These are phyloP conservation scores for Willowsia nigromaculata DNA, from an alignment of 2,888 invertebrate genomes.

Conservation along the genomic window DNA sequence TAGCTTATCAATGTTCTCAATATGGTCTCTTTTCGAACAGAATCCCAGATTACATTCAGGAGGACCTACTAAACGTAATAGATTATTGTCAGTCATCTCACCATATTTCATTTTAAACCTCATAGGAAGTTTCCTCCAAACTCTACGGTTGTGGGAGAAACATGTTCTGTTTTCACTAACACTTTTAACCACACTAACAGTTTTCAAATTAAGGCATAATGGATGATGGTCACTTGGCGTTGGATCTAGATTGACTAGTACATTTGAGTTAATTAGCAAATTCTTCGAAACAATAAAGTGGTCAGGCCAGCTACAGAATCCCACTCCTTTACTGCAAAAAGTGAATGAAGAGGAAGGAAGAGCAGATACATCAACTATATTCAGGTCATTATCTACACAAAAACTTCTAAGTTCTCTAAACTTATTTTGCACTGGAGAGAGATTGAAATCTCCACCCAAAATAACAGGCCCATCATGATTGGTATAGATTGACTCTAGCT, in stretches of 20 bases:
- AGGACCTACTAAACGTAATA: too few species aligned
- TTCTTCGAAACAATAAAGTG: neutral
- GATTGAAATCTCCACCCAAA: neutral
- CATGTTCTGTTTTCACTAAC: too few species aligned
- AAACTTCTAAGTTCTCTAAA: neutral
- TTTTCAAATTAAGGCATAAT: neutral
- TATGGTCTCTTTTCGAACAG: too few species aligned
- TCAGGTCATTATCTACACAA: neutral
- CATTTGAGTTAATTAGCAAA: too few species aligned
- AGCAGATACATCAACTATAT: neutral
- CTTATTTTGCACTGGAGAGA: neutral
- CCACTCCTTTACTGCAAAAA: neutral
- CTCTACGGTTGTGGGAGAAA: too few species aligned
- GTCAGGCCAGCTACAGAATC: neutral
- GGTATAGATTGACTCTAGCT: neutral
- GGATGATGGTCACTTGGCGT: neutral
- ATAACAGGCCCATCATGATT: neutral
- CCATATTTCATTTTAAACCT: too few species aligned
- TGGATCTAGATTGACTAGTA: too few species aligned
- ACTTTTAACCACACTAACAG: too few species aligned
- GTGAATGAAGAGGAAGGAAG: neutral
- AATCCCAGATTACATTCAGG: too few species aligned
- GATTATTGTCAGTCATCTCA: too few species aligned
- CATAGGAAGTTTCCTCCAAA: too few species aligned
- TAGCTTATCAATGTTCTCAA: too few species aligned